Evolutionary conservation across 2,888 invertebrate species (phyloP), one percentile per base, ranked within the genome.

Genomic region (Ectemnius continuus): DNA sequence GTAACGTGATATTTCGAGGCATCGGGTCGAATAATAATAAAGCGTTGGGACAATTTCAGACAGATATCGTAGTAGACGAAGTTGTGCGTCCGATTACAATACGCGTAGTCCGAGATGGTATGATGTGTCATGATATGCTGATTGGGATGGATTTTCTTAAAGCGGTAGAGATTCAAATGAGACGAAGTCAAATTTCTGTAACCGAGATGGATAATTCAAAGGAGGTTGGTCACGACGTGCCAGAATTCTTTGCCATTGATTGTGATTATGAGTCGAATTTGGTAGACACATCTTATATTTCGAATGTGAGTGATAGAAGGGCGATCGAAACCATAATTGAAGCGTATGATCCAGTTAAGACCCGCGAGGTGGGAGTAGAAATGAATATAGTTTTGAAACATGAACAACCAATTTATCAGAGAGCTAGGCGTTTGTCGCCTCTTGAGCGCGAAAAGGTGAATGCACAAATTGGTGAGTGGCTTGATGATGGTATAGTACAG

Each of bases 321-420:
- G 3, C 23, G 3, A 3, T 23, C 23, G 23, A 23, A 23, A 3
- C 2, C 23, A 23, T 36, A 5, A 36, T 56, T 1, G 0, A 18
- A 2, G 45, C 5, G 0, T 64, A 64, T 26, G 13, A 4, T 2
- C 52, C 64, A 5, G 14, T 2, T 0, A 65, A 57, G 23, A 23
- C 11, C 0, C 58, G 46, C 16, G 45, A 65, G 1, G 57, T 59
- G 14, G 4, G 18, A 2, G 18, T 72, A 1, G 45, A 72, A 20
- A 78, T 76, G 72, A 62, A 48, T 26, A 67, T 74, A 11, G 14
- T 78, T 13, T 28, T 79, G 2, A 70, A 66, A 60, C 75, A 80
- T 46, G 79, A 76, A 4, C 58, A 46, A 16, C 76, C 79, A 0
- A 75, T 76, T 1, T 71, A 73, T 47, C 71, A 76, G 46, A 58